Base-by-base conservation (phyloP, 1,140 invertebrate genomes). In the Drosophila kurseongensis region DNA sequence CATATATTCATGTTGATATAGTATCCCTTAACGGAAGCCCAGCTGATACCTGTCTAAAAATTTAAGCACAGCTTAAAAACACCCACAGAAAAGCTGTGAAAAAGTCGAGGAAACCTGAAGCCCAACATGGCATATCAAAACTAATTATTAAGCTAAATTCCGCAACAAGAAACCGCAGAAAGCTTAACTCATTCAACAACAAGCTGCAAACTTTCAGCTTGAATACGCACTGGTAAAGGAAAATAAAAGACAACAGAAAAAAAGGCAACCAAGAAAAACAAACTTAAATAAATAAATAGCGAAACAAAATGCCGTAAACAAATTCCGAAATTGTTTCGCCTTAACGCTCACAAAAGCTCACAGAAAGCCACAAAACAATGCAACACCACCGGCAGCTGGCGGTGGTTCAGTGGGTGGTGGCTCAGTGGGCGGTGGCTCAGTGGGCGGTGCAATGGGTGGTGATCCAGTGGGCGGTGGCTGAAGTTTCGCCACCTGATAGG, bases 281-380 rank as follows among this genome's bases (percentile, higher is more conserved):
- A 67, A 67, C 59, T 63, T 65, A 52, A 68, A 68, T 66, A 68
- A 68, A 65, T 65, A 66, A 68, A 44, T 52, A 29, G 27, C n/a
- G 66, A 45, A 65, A 68, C 38, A 68, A 52, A 66, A 67, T 65
- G 16, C 16, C 44, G 29, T 65, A 51, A 65, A 44, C 27, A 68
- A 68, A 68, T 68, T 68, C 47, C 60, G 38, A 66, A 68, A 66
- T 68, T 52, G 65, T 68, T 68, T 67, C 45, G 44, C 62, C 58
- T 62, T 66, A 27, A 8, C 61, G 55, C 61, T 67, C 65, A 52
- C 38, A 68, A 65, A 65, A 68, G 65, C 60, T 42, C 12, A 12
- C 59, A 44, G 60, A 66, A 68, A 68, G 38, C 65, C 65, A 36
- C 60, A 68, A 45, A 68, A 68, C 65, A 67, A 67, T 67, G 65